Base-by-base conservation (phyloP, 37 sponge, comb jelly and placozoan genomes). In the Beroe ovata region DNA sequence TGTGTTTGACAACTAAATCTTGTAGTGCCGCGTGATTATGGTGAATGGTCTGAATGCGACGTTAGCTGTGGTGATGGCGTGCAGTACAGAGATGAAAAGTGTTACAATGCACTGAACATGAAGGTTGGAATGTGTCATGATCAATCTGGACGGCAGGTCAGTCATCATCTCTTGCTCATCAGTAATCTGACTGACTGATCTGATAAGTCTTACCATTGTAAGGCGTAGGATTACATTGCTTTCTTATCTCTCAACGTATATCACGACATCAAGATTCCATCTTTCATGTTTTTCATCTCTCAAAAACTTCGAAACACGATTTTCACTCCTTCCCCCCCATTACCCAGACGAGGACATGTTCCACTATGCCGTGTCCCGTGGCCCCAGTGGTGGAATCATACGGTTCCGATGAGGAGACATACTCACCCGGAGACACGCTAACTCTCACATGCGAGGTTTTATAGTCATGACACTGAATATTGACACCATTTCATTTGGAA, bases 401-500 rank as follows among this genome's bases (percentile, higher is more conserved):
- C 26, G 84, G 84, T 41, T 20, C 11, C 22, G 41, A 36, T 40
- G 54, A 42, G 21, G 47, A 77, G 84, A 20, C 14, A 2, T 4
- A 23, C 28, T 14, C 54, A 23, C 26, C 8, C 18, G 84, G 84
- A n/a, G 84, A 77, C 2, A 36, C 84, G 1, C 29, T 77, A 1
- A 77, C 28, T 35, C 28, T 77, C 4, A 25, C 84, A 26, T 77
- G 84, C 54, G 84, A 77, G 84, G 84, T 77, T 36, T 28, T 35
- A 35, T n/a, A n/a, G n/a, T n/a, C n/a, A n/a, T n/a, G n/a, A n/a
- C n/a, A n/a, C n/a, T n/a, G n/a, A n/a, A n/a, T n/a, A n/a, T n/a
- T n/a, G n/a, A n/a, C n/a, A n/a, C n/a, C n/a, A n/a, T n/a, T n/a
- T n/a, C n/a, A n/a, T n/a, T n/a, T n/a, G n/a, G n/a, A n/a, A n/a